Conservation (phyloP, 2,888 invertebrate genomes). For the Rhodophaea formosa region DNA sequence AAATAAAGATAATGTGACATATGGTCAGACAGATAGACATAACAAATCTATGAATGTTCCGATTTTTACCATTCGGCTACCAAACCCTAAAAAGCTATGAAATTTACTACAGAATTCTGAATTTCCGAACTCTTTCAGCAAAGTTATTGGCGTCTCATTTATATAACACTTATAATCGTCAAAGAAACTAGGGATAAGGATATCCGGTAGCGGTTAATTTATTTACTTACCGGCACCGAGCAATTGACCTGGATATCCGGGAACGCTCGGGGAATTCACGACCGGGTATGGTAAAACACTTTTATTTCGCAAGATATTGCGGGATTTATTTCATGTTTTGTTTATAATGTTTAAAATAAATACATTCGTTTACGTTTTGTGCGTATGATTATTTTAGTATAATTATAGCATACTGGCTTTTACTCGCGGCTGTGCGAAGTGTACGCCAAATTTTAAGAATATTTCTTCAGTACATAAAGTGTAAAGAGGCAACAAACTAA, state of each 20-base stretch:
- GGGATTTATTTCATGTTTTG: conserved; percentile 7
- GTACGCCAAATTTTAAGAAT: no score
- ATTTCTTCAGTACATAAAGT: no score
- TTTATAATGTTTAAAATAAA: not conserved
- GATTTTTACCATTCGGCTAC: no score
- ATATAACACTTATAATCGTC: conserved; percentile 24
- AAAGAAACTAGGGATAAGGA: conserved; percentile 40
- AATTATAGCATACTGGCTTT: no score
- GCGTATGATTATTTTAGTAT: no score
- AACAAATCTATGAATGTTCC: no score
- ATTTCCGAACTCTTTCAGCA: not conserved
- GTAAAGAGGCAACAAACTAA: no score
- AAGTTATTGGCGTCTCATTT: conserved; percentile 11
- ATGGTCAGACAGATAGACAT: no score
- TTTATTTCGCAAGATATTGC: conserved; percentile 16
- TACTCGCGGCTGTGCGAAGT: no score
- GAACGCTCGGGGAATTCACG: conserved; percentile 40
- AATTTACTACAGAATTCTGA: not conserved
- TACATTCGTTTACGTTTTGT: no score
- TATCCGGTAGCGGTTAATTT: conserved; percentile 71
- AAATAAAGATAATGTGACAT: no score
- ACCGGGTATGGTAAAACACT: conserved; percentile 31
- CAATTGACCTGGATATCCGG: conserved; percentile 66
- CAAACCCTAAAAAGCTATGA: no score
- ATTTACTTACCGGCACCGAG: conserved; percentile 61